Base-by-base conservation (phyloP, 2,113 vertebrate species). In the Saccopteryx bilineata region DNA sequence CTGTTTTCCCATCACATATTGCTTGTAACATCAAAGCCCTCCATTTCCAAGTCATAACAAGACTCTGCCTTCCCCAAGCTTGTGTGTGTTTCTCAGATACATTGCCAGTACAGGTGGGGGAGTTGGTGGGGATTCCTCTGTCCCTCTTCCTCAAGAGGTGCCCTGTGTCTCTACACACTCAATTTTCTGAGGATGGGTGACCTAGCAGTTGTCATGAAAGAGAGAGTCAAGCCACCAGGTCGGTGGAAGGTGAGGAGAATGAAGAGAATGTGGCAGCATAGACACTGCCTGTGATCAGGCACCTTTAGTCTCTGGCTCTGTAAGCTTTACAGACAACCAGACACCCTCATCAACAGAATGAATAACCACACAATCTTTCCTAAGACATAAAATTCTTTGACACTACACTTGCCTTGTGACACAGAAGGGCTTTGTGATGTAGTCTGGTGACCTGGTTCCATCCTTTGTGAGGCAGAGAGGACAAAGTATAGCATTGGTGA, bases 401-500 rank as follows among this genome's bases (percentile, higher is more conserved):
- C 14, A 79, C 56, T 13, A 15, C 9, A 65, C 26, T 8, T 31
- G 39, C 61, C 78, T 65, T 71, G 56, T 54, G 83, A 83, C 75
- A 74, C 71, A 39, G 68, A 52, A 96, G 61, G n/a, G 31, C 94
- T 97, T 95, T 97, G 87, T 98, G 97, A 97, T 90, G 84, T 13
- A 60, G 31, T 75, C 23, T 39, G 21, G 26, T 85, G 54, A 46
- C 65, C 50, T 28, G 71, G 33, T 97, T 97, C 94, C 26, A 19
- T 71, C 23, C 3, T 84, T 93, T 96, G 87, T 96, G 97, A 97
- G 80, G 79, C 0, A 1, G 52, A 56, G 24, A 23, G 5, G 60
- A 76, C 54, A 50, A 88, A 15, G 71, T 56, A 21, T n/a, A 65
- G 48, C n/a, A 14, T 5, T 80, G 69, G 76, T 13, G 68, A 50